These are phyloP conservation scores for Aldrovandia affinis DNA, from an alignment of 2,797 vertebrate genomes.

Conservation along the genomic window DNA sequence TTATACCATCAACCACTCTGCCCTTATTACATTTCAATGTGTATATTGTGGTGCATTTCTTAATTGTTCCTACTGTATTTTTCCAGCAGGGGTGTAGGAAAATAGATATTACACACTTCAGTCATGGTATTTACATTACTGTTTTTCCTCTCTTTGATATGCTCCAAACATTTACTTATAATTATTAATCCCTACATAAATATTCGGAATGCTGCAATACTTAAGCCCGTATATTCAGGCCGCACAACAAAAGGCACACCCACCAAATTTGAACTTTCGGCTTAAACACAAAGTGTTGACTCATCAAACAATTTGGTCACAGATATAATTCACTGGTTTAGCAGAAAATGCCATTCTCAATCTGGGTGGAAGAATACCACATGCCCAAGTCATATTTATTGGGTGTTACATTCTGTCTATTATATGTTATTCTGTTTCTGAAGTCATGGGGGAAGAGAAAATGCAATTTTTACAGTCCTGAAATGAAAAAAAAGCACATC, in stretches of 20 bases:
- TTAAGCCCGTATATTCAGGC: constrained; percentile 39
- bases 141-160: constrained; percentile 34
- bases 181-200: constrained; percentile 42
- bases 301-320: constrained; percentile 45
- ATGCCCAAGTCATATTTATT: constrained; percentile 43
- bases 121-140: constrained; percentile 27
- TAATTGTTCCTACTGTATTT: constrained; percentile 20
- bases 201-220: constrained; percentile 29
- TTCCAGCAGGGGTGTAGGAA: constrained; percentile 1
- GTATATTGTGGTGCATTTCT: too few species aligned
- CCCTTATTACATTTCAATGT: too few species aligned
- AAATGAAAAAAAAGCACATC: constrained; percentile 33
- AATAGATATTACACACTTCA: neutral
- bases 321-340: constrained; percentile 44
- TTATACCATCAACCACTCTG: too few species aligned
- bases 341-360: constrained; percentile 43
- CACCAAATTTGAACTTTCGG: constrained; percentile 37
- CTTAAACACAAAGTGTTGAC: constrained; percentile 43
- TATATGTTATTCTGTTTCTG: constrained; percentile 28
- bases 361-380: constrained; percentile 35
- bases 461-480: constrained; percentile 33
- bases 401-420: constrained; percentile 41
- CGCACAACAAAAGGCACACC: constrained; percentile 44
- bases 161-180: constrained; percentile 37
- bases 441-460: constrained; percentile 39